phyloP scores from a whole-genome alignment of 2,113 vertebrate species.

The Galemys pyrenaicus region DNA sequence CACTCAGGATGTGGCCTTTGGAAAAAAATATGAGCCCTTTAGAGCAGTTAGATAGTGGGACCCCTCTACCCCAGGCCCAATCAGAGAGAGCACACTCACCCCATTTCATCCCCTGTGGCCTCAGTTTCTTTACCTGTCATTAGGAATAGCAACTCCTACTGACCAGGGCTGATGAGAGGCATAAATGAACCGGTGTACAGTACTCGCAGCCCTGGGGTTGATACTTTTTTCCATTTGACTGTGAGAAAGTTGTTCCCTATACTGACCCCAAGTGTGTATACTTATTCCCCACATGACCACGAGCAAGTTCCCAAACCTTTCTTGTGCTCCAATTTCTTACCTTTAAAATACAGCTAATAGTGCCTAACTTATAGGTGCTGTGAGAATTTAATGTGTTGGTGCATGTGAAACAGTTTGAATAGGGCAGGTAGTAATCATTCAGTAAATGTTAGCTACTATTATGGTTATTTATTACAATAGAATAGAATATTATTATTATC shows the following conservation, averaged over 20 bases:
- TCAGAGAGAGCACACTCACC: background rate
- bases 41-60: background rate
- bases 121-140: background rate
- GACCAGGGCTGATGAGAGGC: background rate
- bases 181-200: background rate
- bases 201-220: background rate
- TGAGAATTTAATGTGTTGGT: conserved; percentile 25
- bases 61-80: background rate
- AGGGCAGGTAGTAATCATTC: background rate
- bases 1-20: background rate
- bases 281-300: background rate
- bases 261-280: background rate
- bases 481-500: background rate
- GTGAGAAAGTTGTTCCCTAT: conserved; percentile 1
- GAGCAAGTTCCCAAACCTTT: background rate
- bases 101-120: background rate
- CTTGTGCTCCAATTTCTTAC: background rate
- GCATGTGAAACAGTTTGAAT: background rate
- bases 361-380: background rate
- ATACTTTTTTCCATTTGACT: conserved; percentile 23
- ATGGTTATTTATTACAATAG: background rate
- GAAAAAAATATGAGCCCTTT: background rate
- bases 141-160: background rate
- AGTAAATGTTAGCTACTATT: background rate
- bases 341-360: background rate